A percentile compares a stretch with the other conserved stretches of the same genome.
phyloP scores from a whole-genome alignment of 2,888 invertebrate species.

The Zootermopsis nevadensis region DNA sequence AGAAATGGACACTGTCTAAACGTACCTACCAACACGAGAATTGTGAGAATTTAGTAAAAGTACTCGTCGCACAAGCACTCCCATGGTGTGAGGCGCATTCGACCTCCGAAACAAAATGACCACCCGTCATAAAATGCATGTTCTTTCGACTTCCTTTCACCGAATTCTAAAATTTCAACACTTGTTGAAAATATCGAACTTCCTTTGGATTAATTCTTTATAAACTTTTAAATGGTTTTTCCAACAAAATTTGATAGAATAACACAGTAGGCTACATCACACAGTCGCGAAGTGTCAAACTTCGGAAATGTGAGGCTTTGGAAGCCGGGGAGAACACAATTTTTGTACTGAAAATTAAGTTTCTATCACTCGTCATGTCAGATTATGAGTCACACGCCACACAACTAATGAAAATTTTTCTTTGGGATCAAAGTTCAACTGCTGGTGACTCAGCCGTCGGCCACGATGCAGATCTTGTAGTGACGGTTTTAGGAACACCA shows the following conservation, averaged over 20 bases:
- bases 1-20: not conserved
- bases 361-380: constrained; percentile 3
- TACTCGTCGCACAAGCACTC: not conserved
- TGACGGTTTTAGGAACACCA: not conserved
- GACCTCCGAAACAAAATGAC: not conserved
- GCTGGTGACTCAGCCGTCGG: not conserved
- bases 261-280: too few species aligned
- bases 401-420: not conserved
- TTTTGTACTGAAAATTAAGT: not conserved
- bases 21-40: not conserved
- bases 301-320: not conserved
- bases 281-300: too few species aligned
- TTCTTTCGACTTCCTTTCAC: too few species aligned
- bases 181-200: too few species aligned
- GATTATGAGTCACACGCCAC: not conserved
- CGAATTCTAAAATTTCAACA: too few species aligned
- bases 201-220: too few species aligned
- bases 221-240: not conserved
- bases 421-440: not conserved
- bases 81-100: not conserved
- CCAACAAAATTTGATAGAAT: not conserved
- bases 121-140: not conserved
- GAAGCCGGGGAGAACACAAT: not conserved
- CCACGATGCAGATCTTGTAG: too few species aligned
- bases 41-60: too few species aligned